These are phyloP conservation scores for Leptinotarsa texana DNA, from an alignment of 1,140 invertebrate species.

Conservation along the genomic window DNA sequence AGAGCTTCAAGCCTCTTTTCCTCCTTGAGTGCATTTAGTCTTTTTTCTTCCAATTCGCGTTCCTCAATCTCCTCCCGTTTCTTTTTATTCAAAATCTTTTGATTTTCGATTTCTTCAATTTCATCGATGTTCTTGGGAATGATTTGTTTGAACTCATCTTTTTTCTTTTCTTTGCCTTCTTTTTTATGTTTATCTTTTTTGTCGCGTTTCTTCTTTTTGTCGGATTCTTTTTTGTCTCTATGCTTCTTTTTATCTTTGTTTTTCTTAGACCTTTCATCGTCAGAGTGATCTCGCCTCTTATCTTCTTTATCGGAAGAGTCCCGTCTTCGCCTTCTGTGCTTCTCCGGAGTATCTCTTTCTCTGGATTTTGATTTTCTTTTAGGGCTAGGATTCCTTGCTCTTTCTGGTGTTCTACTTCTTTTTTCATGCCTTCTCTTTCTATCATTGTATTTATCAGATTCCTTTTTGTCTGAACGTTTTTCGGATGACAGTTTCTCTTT, in stretches of 20 bases:
- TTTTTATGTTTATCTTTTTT: slow-evolving; percentile 57
- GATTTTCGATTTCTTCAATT: slow-evolving; percentile 52
- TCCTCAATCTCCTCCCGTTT: slow-evolving; percentile 58
- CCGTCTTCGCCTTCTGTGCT: slow-evolving; percentile 38
- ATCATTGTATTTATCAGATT: slow-evolving; percentile 31
- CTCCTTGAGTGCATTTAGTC: slow-evolving; percentile 52
- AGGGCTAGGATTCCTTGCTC: slow-evolving; percentile 38
- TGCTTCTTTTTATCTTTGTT: slow-evolving; percentile 62
- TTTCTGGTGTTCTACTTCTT: slow-evolving; percentile 38
- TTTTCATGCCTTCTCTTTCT: slow-evolving; percentile 31
- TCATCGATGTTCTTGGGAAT: slow-evolving; percentile 56
- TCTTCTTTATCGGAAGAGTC: slow-evolving; percentile 49
- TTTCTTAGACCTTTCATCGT: slow-evolving; percentile 57
- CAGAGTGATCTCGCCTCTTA: slow-evolving; percentile 54
- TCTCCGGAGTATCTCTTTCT: slow-evolving; percentile 53
- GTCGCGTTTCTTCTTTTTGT: slow-evolving; percentile 60
- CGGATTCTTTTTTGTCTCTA: slow-evolving; percentile 60
- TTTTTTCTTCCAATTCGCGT: slow-evolving; percentile 56
- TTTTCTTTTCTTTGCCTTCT: slow-evolving; percentile 58
- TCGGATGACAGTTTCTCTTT: slow-evolving; percentile 18
- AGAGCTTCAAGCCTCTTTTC: slow-evolving; percentile 51
- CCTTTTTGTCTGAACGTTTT: slow-evolving; percentile 34
- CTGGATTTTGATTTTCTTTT: slow-evolving; percentile 41
- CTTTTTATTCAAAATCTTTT: slow-evolving; percentile 58
- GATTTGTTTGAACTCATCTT: slow-evolving; percentile 59